These are phyloP conservation scores for Orthosia cruda DNA, from an alignment of 2,888 invertebrate species.

Conservation along the genomic window DNA sequence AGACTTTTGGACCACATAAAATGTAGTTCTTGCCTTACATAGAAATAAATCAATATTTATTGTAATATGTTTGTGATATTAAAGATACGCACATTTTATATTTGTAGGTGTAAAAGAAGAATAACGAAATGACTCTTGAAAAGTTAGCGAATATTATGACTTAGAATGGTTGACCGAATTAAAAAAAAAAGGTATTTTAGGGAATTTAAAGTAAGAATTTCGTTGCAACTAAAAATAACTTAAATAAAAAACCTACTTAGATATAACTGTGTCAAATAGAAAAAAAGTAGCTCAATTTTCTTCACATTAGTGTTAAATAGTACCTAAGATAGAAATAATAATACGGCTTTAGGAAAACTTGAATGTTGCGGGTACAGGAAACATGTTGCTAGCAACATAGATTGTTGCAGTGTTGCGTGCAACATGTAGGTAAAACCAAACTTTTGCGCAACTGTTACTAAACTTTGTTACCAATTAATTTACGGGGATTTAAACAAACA, in stretches of 20 bases:
- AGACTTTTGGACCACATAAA: neutral
- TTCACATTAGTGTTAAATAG: constrained; percentile 16
- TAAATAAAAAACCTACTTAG: constrained; percentile 7
- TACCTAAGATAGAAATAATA: constrained; percentile 5
- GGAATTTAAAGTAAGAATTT: neutral
- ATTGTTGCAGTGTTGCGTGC: constrained; percentile 1
- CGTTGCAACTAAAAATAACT: neutral
- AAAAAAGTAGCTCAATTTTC: constrained; percentile 51
- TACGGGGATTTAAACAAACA: neutral
- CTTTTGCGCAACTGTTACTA: neutral
- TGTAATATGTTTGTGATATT: constrained; percentile 24
- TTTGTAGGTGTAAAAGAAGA: neutral
- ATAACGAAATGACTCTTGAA: neutral
- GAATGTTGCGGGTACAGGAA: constrained; percentile 1
- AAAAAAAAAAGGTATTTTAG: neutral
- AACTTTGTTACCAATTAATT: neutral
- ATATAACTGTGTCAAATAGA: constrained; percentile 48
- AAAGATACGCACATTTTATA: constrained; percentile 18
- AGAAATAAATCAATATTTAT: constrained; percentile 3
- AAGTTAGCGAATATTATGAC: neutral
- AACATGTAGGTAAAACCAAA: neutral
- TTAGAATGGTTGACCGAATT: neutral
- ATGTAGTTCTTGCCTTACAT: neutral
- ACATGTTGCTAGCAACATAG: neutral
- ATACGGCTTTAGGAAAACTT: neutral